A percentile compares a stretch with the other conserved stretches of the same genome.
Conservation (phyloP, 2,888 invertebrate species). For the Xestia ashworthii region DNA sequence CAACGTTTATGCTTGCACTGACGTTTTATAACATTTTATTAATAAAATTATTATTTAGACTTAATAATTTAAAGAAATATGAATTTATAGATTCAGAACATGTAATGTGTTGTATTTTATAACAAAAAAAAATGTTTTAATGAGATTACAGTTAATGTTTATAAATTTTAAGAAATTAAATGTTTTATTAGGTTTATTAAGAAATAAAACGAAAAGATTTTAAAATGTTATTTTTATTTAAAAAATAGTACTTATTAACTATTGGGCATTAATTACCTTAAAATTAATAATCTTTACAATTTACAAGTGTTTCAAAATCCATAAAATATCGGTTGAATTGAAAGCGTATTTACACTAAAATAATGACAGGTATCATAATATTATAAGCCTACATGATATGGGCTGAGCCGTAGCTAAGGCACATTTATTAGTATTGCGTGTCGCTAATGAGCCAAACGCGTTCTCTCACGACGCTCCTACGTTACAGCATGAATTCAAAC, state of each 20-base stretch:
- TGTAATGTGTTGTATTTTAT: conserved; percentile 30
- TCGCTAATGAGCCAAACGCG: conserved; percentile 59
- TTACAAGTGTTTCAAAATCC: conserved; percentile 90
- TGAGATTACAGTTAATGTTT: conserved; percentile 14
- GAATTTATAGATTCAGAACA: not conserved
- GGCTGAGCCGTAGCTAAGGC: conserved; percentile 89
- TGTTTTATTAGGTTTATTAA: conserved; percentile 34
- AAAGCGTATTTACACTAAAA: conserved; percentile 90
- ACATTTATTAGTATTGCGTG: conserved; percentile 84
- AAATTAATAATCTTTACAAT: conserved; percentile 91
- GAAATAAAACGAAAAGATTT: conserved; percentile 85
- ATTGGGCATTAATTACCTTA: conserved; percentile 89
- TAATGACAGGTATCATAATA: conserved; percentile 87
- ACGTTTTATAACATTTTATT: conserved; percentile 22
- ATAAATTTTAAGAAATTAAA: conserved; percentile 2
- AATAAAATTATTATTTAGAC: conserved; percentile 13
- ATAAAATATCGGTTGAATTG: conserved; percentile 90
- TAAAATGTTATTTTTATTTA: conserved; percentile 90
- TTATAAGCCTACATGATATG: conserved; percentile 88
- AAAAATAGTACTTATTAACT: conserved; percentile 90
- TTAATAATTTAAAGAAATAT: conserved; percentile 24
- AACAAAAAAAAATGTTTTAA: conserved; percentile 21
- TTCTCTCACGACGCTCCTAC: conserved; percentile 48
- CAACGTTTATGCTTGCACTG: conserved; percentile 26
- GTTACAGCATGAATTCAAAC: conserved; percentile 71